A percentile compares a stretch with the other conserved stretches of the same genome.
phyloP scores from a whole-genome alignment of 2,888 invertebrate genomes.

The Ophion ellenae region DNA sequence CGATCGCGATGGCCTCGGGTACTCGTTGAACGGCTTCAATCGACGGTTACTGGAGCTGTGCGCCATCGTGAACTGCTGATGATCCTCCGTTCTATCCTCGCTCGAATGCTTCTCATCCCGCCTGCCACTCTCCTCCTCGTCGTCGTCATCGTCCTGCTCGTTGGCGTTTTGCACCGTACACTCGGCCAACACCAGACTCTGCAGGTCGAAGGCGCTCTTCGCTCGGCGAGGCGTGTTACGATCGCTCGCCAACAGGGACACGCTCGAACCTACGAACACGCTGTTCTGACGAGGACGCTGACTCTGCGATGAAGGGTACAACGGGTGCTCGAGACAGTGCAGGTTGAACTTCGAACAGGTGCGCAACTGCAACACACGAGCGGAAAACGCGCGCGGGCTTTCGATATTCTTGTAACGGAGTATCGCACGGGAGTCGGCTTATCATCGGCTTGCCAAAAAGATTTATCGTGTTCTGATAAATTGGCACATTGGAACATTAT shows the following conservation, averaged over 20 bases:
- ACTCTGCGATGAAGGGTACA: constrained; percentile 80
- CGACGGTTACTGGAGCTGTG: constrained; percentile 49
- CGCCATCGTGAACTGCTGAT: constrained; percentile 41
- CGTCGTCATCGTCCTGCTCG: constrained; percentile 46
- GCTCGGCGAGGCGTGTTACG: constrained; percentile 89
- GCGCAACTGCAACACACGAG: constrained; percentile 86
- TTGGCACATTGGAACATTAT: no score
- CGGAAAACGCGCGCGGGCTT: not conserved
- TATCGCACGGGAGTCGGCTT: no score
- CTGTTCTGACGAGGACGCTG: constrained; percentile 90
- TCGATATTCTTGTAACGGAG: not conserved
- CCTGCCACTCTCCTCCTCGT: constrained; percentile 55
- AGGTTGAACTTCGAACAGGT: constrained; percentile 89
- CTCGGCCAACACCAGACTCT: constrained; percentile 88
- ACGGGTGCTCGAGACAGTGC: constrained; percentile 86
- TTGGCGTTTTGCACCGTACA: constrained; percentile 66
- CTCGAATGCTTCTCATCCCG: not conserved
- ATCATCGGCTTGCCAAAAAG: no score
- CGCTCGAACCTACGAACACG: constrained; percentile 91
- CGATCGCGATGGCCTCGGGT: constrained; percentile 67
- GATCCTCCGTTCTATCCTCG: constrained; percentile 37
- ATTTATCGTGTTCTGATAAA: no score
- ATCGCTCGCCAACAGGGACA: constrained; percentile 87
- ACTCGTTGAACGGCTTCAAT: constrained; percentile 65
- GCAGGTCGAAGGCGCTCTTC: constrained; percentile 93